Evolutionary conservation across 2,797 vertebrate species (phyloP), one percentile per base, ranked within the genome.

Genomic region (Scarus forsteni): DNA sequence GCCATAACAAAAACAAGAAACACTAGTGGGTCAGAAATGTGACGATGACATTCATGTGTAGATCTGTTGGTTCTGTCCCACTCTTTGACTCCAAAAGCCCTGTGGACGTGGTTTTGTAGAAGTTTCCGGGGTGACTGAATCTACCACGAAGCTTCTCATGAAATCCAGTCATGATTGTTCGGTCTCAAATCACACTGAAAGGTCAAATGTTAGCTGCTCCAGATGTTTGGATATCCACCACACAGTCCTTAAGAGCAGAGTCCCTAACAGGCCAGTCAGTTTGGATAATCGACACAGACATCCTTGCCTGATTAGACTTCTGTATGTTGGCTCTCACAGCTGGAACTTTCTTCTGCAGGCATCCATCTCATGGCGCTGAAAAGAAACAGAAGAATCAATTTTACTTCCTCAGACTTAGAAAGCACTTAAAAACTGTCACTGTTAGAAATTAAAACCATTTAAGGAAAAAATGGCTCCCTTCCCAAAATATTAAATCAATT

Each of bases 321-420:
- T 10, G 56, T 38, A 14, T 6, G 39, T 19, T 61, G 9, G 63
- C 16, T 35, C 61, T 96, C 83, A 99, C 8, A 99, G 94, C 67
- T 99, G 96, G 87, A 99, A 99, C 92, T 98, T 99, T 87, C 98
- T 95, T 94, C 98, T 95, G 88, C 90, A 96, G 76, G 96, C 95
- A 56, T 99, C 98, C 97, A 98, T 98, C 92, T 98, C 97, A 78
- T 97, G 96, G 34, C 96, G 97, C 98, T 99, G 90, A 14, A 96
- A 90, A 80, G 38, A 88, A 40, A 88, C 63, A 59, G 27, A 10
- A 60, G 14, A 39, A 39, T 7, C 38, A 39, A 8, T 7, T 39
- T 39, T 10, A 39, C 9, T 39, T 39, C 38, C 1, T 14, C 6
- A 15, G 12, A 42, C 10, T 46, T 16, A 13, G n/a, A 14, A 46